Evolutionary conservation across 2,888 invertebrate genomes (phyloP), one percentile per base, ranked within the genome.

Genomic region (Chromoteleia sp.): DNA sequence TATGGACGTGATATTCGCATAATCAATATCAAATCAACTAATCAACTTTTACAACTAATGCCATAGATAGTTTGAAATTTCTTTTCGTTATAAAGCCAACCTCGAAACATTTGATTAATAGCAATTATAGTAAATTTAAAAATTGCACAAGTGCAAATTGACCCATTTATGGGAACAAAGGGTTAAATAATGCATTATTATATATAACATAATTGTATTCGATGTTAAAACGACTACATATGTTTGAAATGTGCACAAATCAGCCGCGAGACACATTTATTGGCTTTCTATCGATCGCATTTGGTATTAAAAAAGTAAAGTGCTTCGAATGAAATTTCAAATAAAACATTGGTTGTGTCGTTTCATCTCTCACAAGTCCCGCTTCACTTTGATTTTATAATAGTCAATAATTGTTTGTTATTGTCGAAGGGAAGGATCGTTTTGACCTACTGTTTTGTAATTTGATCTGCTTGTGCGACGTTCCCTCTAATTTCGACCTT

Each of bases 201-300:
- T 4, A 25, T 25, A 2, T 25, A 6, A 25, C 2, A 25, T 25
- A 2, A 25, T 4, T 2, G 25, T 4, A 25, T 4, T 36, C 3
- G n/a, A 36, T n/a, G n/a, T 10, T 36, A 2, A 0, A 10, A 36
- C 2, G 1, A 36, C 36, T 36, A 29, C 29, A n/a, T 5, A n/a
- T n/a, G n/a, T n/a, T 36, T 36, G n/a, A 36, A 36, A 36, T 36
- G n/a, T 36, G 10, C 36, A 10, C 10, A 36, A 36, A n/a, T n/a
- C n/a, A n/a, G n/a, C n/a, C n/a, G n/a, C 10, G n/a, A 36, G 36
- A 36, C n/a, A 36, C n/a, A n/a, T 36, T 36, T 36, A 36, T 36
- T 36, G 36, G 36, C 36, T 6, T 36, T 36, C 10, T 36, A 36
- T 36, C n/a, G 36, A 36, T 36, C n/a, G 36, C 36, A n/a, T 36